Evolutionary conservation across 1,140 invertebrate species (phyloP).

Genomic region (Drosophila gunungcola): DNA sequence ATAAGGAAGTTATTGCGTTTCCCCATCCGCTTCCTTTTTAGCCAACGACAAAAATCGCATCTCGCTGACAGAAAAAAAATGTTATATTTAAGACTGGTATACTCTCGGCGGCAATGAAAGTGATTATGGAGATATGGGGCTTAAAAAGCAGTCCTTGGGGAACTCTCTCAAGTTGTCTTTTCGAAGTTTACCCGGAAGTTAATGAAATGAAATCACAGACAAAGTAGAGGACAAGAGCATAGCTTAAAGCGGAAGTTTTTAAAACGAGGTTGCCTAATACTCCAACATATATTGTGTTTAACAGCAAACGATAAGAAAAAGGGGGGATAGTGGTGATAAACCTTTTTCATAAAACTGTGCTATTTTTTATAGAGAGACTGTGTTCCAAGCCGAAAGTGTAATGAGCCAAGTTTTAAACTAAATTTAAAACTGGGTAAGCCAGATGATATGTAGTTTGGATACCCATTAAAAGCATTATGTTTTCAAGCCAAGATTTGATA

Average conservation of each 20-base stretch:
- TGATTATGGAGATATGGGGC: conserved; percentile 29
- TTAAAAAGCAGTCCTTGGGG: conserved; percentile 10
- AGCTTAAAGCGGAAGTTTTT: conserved; percentile 4
- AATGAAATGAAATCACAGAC: conserved; percentile 30
- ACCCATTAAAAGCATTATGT: no score
- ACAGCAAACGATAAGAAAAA: background rate
- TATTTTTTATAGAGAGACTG: no score
- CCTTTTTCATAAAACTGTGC: background rate
- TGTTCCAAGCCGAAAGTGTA: no score
- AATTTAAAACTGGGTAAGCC: no score
- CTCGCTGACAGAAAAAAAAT: conserved; percentile 2
- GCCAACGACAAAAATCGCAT: conserved; percentile 25
- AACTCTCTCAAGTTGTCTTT: conserved; percentile 17
- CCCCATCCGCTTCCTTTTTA: conserved; percentile 26
- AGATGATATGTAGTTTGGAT: no score
- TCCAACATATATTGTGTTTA: background rate
- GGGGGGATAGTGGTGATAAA: background rate
- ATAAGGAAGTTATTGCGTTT: conserved; percentile 51
- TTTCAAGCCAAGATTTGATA: background rate
- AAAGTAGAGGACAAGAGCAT: background rate
- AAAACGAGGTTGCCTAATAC: background rate
- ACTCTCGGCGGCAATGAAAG: conserved; percentile 24
- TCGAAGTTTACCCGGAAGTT: conserved; percentile 28
- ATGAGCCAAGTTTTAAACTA: no score
- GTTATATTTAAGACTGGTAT: conserved; percentile 5